These are phyloP conservation scores for Toxotes lorentzi DNA, from an alignment of 2,797 vertebrate genomes.

Conservation along the genomic window DNA sequence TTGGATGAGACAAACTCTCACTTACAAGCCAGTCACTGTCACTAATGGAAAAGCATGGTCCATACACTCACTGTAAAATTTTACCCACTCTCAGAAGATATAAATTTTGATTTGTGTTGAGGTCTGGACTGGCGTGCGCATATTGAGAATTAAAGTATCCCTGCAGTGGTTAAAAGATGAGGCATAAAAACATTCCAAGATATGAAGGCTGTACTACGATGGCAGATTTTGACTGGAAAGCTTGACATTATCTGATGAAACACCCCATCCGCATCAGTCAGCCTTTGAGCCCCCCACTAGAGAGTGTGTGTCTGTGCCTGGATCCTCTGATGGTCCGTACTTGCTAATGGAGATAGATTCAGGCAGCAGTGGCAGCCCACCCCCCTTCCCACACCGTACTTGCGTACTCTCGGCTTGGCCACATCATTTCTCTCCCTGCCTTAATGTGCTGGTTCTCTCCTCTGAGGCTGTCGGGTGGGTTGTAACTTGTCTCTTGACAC, in stretches of 20 bases:
- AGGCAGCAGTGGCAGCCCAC: conserved; percentile 48
- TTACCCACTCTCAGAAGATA: background rate
- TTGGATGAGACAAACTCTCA: conserved; percentile 14
- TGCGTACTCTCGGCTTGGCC: conserved; percentile 42
- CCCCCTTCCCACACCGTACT: conserved; percentile 15
- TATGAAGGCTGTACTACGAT: conserved; percentile 15
- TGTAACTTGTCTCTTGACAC: conserved; percentile 77
- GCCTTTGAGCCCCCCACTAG: conserved; percentile 49
- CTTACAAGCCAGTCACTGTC: background rate
- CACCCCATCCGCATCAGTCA: conserved; percentile 54
- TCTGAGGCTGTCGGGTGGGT: conserved; percentile 67
- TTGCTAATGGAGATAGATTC: conserved; percentile 83
- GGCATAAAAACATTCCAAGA: conserved; percentile 8
- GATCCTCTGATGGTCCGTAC: conserved; percentile 70
- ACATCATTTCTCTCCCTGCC: conserved; percentile 74
- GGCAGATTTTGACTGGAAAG: conserved; percentile 44
- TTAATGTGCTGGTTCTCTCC: conserved; percentile 76
- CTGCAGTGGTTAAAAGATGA: background rate
- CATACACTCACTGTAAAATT: background rate
- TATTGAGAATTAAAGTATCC: conserved; percentile 10
- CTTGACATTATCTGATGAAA: conserved; percentile 63
- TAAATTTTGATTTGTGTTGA: conserved; percentile 8
- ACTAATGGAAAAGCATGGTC: background rate
- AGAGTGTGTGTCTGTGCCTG: conserved; percentile 55
- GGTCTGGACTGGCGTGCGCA: conserved; percentile 7